These are phyloP conservation scores for Rhodinocichla rosea DNA, from an alignment of 2,113 vertebrate species.

Conservation along the genomic window DNA sequence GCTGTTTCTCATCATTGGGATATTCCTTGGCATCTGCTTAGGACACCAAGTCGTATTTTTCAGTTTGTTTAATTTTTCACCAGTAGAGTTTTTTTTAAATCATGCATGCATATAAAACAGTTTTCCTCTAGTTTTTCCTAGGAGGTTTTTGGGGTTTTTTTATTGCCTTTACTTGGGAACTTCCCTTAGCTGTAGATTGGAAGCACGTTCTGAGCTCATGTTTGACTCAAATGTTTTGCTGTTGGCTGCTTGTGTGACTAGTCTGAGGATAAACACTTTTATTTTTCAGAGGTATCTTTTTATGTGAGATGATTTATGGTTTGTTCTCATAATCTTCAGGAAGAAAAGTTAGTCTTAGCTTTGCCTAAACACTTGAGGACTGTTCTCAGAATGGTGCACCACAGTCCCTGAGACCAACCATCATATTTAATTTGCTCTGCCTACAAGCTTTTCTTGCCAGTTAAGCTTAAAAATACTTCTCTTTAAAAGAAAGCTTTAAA, in stretches of 20 bases:
- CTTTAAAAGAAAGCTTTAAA: background rate
- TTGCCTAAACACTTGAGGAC: background rate
- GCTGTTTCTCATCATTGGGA: background rate
- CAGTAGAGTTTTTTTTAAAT: background rate
- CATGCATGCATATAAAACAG: background rate
- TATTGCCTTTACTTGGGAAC: background rate
- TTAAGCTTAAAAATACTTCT: background rate
- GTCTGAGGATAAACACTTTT: background rate
- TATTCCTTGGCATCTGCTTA: background rate
- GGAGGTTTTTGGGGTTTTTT: background rate
- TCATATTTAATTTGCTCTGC: background rate
- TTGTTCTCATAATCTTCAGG: background rate
- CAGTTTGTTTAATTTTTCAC: background rate
- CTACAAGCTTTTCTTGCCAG: background rate
- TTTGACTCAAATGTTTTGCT: background rate
- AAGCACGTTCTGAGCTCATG: slow-evolving; percentile 1
- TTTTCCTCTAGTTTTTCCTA: background rate
- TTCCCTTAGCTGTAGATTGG: background rate
- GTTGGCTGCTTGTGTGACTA: background rate
- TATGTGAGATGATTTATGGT: background rate
- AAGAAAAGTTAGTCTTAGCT: background rate
- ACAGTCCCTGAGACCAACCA: background rate
- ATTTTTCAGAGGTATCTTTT: background rate
- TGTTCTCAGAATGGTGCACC: background rate
- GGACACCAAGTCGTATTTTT: background rate